These are phyloP conservation scores for Lobophora halterata DNA, from an alignment of 2,888 invertebrate genomes.

Conservation along the genomic window DNA sequence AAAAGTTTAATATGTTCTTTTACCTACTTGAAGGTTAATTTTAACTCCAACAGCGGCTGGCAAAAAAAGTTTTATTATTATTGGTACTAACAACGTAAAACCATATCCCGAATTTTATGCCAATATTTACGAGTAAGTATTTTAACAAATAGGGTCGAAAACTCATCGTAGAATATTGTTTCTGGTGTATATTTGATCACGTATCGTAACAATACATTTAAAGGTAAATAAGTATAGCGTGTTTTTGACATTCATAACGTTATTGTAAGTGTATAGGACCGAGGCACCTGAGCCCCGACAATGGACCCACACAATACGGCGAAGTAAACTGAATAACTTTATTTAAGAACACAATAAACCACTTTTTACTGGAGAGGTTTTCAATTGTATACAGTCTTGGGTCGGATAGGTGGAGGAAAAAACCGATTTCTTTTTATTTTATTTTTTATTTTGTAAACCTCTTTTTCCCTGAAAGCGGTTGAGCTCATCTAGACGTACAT, in stretches of 20 bases:
- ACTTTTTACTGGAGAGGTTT: conserved; percentile 70
- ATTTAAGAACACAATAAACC: conserved; percentile 78
- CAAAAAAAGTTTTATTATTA: too few species aligned
- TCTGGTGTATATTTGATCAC: conserved; percentile 40
- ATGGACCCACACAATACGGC: conserved; percentile 66
- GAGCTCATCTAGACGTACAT: conserved; percentile 25
- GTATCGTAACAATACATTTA: conserved; percentile 54
- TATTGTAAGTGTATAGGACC: conserved; percentile 60
- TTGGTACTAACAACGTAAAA: too few species aligned
- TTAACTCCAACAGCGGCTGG: too few species aligned
- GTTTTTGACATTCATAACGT: conserved; percentile 75
- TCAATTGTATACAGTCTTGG: conserved; percentile 57
- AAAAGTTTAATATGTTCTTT: conserved; percentile 46
- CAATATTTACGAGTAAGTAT: neutral
- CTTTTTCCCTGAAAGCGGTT: conserved; percentile 19
- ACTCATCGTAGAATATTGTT: conserved; percentile 29
- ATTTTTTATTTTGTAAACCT: conserved; percentile 25
- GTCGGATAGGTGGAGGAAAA: conserved; percentile 50
- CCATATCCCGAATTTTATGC: too few species aligned
- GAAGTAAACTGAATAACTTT: conserved; percentile 76
- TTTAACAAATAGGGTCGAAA: conserved; percentile 6
- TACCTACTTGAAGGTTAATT: too few species aligned
- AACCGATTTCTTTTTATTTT: conserved; percentile 34
- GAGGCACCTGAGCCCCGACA: conserved; percentile 64
- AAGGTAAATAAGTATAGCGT: conserved; percentile 68